A percentile compares a stretch with the other conserved stretches of the same genome.
Conservation (phyloP, 1,140 invertebrate genomes). For the Frieseomelitta varia region DNA sequence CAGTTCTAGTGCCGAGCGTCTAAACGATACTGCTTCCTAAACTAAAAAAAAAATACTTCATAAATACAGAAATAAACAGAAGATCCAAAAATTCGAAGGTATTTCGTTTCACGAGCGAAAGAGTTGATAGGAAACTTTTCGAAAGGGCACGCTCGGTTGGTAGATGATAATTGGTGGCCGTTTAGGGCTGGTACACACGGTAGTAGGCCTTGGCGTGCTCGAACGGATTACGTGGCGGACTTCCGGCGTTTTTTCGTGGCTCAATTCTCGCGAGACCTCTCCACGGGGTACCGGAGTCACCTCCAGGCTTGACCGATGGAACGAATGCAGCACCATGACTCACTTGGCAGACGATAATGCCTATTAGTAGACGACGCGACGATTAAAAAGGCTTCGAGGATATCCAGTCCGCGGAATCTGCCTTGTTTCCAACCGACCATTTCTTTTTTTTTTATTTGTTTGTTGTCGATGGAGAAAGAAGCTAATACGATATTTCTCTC, state of each 20-base stretch:
- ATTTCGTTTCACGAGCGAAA: not conserved
- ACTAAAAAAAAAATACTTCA: not conserved
- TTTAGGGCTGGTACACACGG: conserved; percentile 32
- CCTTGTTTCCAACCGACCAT: not conserved
- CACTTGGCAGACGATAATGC: not conserved
- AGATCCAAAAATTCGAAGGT: not conserved
- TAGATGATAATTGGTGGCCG: conserved; percentile 44
- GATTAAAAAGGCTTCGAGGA: conserved; percentile 43
- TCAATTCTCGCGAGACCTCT: conserved; percentile 43
- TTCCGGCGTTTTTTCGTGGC: conserved; percentile 59
- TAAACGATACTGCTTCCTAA: not conserved
- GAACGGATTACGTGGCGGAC: conserved; percentile 54
- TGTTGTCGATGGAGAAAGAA: not conserved
- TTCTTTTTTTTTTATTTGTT: not conserved
- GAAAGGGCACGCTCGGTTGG: not conserved
- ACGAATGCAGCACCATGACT: conserved; percentile 32
- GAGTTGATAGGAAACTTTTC: not conserved
- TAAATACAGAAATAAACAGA: not conserved
- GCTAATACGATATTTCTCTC: not conserved
- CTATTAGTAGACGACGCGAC: not conserved
- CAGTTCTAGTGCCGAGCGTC: not conserved
- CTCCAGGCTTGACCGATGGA: conserved; percentile 22
- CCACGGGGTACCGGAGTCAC: conserved; percentile 12
- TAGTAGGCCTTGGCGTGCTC: conserved; percentile 57
- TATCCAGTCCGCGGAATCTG: conserved; percentile 15